Conservation (phyloP, 2,888 invertebrate species). For the Drosophila fungiperda region DNA sequence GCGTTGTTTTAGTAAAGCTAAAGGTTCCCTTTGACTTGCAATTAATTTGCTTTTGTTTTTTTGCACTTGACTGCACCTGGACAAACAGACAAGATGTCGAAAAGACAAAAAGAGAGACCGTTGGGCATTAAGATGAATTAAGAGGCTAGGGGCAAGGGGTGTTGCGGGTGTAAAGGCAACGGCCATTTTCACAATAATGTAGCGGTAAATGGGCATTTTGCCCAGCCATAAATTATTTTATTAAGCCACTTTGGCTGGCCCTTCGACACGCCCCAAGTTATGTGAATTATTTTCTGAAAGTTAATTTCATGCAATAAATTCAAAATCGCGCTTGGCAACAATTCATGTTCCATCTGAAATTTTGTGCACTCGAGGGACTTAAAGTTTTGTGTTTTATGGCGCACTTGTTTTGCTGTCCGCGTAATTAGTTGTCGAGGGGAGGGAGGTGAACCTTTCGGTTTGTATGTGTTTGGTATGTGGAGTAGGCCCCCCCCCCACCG, state of each 20-base stretch:
- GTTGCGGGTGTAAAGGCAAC: not conserved
- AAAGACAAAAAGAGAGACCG: slow-evolving; percentile 1
- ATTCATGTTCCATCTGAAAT: slow-evolving; percentile 39
- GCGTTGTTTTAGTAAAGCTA: slow-evolving; percentile 57
- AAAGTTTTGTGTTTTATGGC: slow-evolving; percentile 45
- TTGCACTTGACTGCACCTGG: slow-evolving; percentile 69
- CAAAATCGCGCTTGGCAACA: slow-evolving; percentile 74
- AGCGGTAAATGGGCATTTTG: slow-evolving; percentile 68
- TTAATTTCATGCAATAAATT: slow-evolving; percentile 80
- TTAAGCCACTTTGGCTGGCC: slow-evolving; percentile 76
- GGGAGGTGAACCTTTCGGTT: not conserved
- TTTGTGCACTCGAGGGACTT: slow-evolving; percentile 12
- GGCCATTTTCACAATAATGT: slow-evolving; percentile 9
- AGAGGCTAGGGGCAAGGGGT: not conserved
- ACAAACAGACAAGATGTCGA: slow-evolving; percentile 23
- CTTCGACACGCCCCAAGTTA: slow-evolving; percentile 71
- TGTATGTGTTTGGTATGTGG: slow-evolving; percentile 1
- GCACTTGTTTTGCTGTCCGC: slow-evolving; percentile 34
- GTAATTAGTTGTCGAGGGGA: slow-evolving; percentile 54
- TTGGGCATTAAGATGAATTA: slow-evolving; percentile 14
- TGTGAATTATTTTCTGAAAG: slow-evolving; percentile 79
- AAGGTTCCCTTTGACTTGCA: slow-evolving; percentile 78
- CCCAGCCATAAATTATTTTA: slow-evolving; percentile 76
- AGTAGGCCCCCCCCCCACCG: slow-evolving; percentile 21
- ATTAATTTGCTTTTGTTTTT: slow-evolving; percentile 83